Evolutionary conservation across 1,140 invertebrate genomes (phyloP), one percentile per base, ranked within the genome.

Genomic region (Heliconius hermathena): DNA sequence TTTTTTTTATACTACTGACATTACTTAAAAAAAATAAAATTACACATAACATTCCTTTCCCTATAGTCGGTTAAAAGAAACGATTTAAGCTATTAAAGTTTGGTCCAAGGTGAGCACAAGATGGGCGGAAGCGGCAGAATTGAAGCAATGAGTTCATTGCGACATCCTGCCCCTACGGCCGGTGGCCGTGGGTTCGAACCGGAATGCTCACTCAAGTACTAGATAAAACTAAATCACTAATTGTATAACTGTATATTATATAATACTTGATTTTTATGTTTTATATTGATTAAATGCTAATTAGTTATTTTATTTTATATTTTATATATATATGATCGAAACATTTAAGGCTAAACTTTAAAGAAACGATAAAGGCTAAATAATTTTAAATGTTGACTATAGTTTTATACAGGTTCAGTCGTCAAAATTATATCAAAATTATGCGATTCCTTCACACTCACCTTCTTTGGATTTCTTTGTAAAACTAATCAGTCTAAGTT

Each of bases 101-200:
- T 38, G 41, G 70, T 77, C 79, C 79, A 81, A 81, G 79, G 79
- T 81, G 79, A 81, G 11, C 78, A 74, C 72, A 76, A 81, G 75
- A 76, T 70, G 77, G 75, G 80, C 79, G 77, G 82, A 79, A 73
- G 74, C 71, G 20, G 71, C 77, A 77, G 79, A 77, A 83, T 83
- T 81, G 80, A 36, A 77, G 80, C 80, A 83, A 83, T 83, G 82
- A 81, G 77, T 73, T 83, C 80, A 83, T 83, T 81, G 82, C 75
- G 78, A 77, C 80, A 78, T 81, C 80, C 80, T 76, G 78, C 71
- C 79, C n/a, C 54, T 46, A 49, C 82, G 78, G 66, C 82, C 80
- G 82, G 78, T 71, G 46, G 71, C 54, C 71, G 79, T 73, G 79
- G 74, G 79, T 75, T 80, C 74, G 3, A 76, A 76, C 79, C 79